These are phyloP conservation scores for Leucosticte australis DNA, from an alignment of 2,113 vertebrate genomes.

Conservation along the genomic window DNA sequence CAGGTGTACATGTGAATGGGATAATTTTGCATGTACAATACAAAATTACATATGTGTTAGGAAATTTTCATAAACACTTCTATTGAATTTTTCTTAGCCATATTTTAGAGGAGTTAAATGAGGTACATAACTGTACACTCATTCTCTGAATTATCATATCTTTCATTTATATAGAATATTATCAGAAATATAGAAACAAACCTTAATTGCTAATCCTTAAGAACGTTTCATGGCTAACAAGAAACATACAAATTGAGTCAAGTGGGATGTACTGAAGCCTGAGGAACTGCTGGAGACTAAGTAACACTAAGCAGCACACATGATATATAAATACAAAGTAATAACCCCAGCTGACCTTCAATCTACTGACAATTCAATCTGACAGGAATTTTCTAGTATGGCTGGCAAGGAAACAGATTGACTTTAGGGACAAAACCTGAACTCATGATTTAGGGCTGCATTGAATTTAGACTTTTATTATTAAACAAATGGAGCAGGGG, in stretches of 20 bases:
- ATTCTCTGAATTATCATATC: background rate
- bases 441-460: background rate
- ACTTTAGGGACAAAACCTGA: background rate
- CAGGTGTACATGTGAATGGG: background rate
- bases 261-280: background rate
- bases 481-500: background rate
- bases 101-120: background rate
- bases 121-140: background rate
- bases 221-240: background rate
- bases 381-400: background rate
- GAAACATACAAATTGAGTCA: background rate
- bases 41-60: background rate
- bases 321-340: background rate
- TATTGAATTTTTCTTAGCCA: background rate
- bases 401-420: background rate
- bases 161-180: background rate
- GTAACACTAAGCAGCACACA: background rate
- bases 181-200: background rate
- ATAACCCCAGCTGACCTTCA: background rate
- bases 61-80: background rate
- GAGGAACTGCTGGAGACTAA: background rate
- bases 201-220: background rate
- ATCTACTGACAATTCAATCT: background rate
- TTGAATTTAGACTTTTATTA: background rate
- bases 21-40: background rate